Percentiles rank a stretch among this genome's conserved stretches.
Evolutionary conservation across 2,888 invertebrate genomes (phyloP).

Genomic region (Torymus auratus): DNA sequence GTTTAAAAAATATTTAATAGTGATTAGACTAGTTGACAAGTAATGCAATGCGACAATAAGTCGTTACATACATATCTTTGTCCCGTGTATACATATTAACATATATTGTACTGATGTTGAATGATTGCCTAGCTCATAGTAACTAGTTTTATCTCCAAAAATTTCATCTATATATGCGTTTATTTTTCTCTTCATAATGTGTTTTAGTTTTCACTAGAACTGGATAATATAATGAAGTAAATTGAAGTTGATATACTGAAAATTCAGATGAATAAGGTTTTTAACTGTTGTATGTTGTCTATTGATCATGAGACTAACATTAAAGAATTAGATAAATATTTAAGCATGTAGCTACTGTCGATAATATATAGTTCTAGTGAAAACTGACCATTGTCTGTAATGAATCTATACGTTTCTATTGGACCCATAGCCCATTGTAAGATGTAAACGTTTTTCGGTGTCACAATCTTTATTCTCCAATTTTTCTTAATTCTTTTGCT

Average conservation of each 20-base stretch:
- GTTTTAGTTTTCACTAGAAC: conserved; percentile 72
- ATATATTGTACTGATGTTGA: conserved; percentile 70
- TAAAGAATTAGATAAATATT: too few species aligned
- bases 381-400: conserved; percentile 62
- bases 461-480: not conserved
- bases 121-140: conserved; percentile 76
- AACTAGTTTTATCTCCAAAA: conserved; percentile 60
- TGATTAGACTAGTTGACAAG: conserved; percentile 29
- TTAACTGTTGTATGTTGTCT: too few species aligned
- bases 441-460: conserved; percentile 26
- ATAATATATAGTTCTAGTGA: conserved; percentile 66
- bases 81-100: conserved; percentile 40
- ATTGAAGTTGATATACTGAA: too few species aligned
- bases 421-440: conserved; percentile 62
- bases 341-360: not conserved
- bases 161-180: conserved; percentile 21
- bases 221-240: conserved; percentile 57
- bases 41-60: not conserved
- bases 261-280: too few species aligned
- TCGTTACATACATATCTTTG: conserved; percentile 4
- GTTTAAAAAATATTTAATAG: not conserved
- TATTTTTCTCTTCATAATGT: conserved; percentile 30
- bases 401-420: conserved; percentile 33
- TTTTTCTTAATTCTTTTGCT: not conserved
- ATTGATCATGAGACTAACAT: too few species aligned